Evolutionary conservation across 2,113 vertebrate genomes (phyloP).

Genomic region (Heptranchias perlo): DNA sequence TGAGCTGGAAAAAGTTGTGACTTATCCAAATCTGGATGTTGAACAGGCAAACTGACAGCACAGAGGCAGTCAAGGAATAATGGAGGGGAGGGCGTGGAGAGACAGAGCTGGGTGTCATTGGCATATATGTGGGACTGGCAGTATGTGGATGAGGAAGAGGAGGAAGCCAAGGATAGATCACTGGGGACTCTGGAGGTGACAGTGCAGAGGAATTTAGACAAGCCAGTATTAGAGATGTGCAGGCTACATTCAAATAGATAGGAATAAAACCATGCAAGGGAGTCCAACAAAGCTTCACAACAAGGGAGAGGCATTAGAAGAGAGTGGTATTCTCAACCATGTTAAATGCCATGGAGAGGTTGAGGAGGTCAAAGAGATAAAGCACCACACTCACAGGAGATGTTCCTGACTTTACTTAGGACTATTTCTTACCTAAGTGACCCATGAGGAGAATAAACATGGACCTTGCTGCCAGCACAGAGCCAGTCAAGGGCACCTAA

Average conservation of each 20-base stretch:
- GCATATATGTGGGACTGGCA: neutral
- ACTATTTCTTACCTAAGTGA: too few relatives aligned
- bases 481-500: too few relatives aligned
- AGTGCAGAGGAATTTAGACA: neutral
- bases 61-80: neutral
- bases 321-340: too few relatives aligned
- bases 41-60: neutral
- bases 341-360: too few relatives aligned
- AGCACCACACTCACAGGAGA: too few relatives aligned
- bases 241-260: neutral
- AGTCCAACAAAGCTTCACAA: neutral
- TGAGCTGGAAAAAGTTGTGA: neutral
- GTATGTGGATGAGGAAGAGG: neutral
- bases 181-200: neutral
- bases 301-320: neutral
- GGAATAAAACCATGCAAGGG: neutral
- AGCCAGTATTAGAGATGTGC: neutral
- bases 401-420: too few relatives aligned
- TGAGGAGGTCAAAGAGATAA: too few relatives aligned
- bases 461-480: too few relatives aligned
- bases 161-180: neutral
- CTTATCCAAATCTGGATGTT: neutral
- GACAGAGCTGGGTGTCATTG: neutral
- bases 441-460: neutral
- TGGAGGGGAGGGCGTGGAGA: neutral